phyloP scores from a whole-genome alignment of 2,888 invertebrate species.

The Tetragonisca angustula region DNA sequence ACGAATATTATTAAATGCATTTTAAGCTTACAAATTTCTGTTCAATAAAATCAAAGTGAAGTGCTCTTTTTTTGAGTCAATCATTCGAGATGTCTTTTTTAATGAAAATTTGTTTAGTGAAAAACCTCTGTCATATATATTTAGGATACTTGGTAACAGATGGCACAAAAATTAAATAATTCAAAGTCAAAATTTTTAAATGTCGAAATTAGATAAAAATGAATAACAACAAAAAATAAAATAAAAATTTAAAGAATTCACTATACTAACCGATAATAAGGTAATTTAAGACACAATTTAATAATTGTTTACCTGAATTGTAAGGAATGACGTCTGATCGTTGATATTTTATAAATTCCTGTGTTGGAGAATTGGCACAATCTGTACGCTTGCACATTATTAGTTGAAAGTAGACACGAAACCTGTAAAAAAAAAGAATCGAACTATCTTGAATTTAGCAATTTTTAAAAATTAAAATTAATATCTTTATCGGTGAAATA shows the following conservation, averaged over 20 bases:
- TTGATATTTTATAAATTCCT: constrained; percentile 65
- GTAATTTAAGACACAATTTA: not conserved
- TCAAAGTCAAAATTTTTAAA: too few species aligned
- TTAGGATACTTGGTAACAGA: not conserved
- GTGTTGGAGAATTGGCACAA: constrained; percentile 84
- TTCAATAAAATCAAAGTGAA: too few species aligned
- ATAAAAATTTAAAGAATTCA: too few species aligned
- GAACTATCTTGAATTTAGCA: not conserved
- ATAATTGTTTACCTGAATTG: constrained; percentile 68
- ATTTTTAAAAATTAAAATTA: not conserved
- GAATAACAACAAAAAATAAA: too few species aligned
- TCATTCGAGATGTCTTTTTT: too few species aligned
- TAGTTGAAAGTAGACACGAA: constrained; percentile 82
- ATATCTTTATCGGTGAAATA: not conserved
- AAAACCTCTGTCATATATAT: not conserved
- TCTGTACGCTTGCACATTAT: constrained; percentile 85
- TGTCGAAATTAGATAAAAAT: not conserved
- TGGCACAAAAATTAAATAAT: not conserved
- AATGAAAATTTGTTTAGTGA: too few species aligned
- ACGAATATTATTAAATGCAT: too few species aligned
- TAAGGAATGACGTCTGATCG: constrained; percentile 71
- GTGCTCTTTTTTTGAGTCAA: too few species aligned
- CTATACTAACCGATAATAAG: not conserved
- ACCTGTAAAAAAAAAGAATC: constrained; percentile 72
- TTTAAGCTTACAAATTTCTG: too few species aligned